Base-by-base conservation (phyloP, 2,113 vertebrate genomes). In the Budorcas taxicolor region DNA sequence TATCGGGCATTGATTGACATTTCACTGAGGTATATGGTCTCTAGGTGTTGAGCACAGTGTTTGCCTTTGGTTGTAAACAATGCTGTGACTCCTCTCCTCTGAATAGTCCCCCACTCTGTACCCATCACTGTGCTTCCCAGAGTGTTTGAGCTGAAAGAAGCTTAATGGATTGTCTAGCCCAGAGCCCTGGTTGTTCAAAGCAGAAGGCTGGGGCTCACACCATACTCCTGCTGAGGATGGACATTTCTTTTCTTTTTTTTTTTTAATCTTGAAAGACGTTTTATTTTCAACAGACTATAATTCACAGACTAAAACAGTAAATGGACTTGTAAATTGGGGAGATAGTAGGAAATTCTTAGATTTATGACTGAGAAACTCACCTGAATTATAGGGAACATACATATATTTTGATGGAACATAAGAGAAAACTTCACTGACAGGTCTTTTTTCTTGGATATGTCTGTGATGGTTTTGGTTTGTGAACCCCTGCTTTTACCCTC, bases 341-440 rank as follows among this genome's bases (percentile, higher is more conserved):
- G n/a, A 29, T 57, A 64, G 5, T 40, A 57, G 40, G 33, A 87
- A 82, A 95, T 90, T 81, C 52, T 82, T 90, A 27, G 19, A 8
- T 86, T 81, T 90, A 55, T 95, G 60, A 88, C 52, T 64, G 33
- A 88, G 87, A 76, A 95, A 52, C 62, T 19, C 50, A 64, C 47
- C 57, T 92, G 52, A 95, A 52, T 95, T 81, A 36, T 19, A 50
- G 40, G 40, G 50, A 58, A 52, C 14, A 8, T 50, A 71, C 12
- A 13, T 80, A 53, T 95, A 33, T 95, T 93, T 80, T 71, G 16
- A n/a, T 94, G 83, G 33, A 43, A 76, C 87, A 52, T 80, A 78
- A 0, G 21, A 96, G 53, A 62, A 76, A 74, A 40, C 50, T 80
- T 87, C 71, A 29, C 13, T 16, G 80, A 3, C 3, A 87, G 12